Conservation (phyloP, 2,888 invertebrate genomes). For the Latheticus oryzae region DNA sequence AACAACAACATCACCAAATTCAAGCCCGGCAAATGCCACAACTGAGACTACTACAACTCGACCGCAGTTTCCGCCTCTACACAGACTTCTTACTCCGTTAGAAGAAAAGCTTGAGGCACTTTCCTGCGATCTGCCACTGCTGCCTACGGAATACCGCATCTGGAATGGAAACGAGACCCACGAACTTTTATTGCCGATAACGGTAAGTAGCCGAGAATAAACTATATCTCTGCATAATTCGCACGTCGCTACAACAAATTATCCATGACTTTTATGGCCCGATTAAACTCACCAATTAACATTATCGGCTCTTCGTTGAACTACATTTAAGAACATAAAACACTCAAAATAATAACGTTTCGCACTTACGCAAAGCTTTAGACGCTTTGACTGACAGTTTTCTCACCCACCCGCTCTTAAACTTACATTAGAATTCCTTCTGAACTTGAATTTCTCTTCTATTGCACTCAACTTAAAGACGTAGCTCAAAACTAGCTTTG, state of each 20-base stretch:
- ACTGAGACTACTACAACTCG: conserved; percentile 18
- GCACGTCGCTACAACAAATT: conserved; percentile 29
- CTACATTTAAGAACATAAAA: no score
- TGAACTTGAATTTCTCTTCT: no score
- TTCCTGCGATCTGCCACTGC: conserved; percentile 75
- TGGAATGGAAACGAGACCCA: conserved; percentile 81
- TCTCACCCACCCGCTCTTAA: no score
- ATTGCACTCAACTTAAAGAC: no score
- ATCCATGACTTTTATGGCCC: conserved; percentile 10
- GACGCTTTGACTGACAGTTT: no score
- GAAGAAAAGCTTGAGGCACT: conserved; percentile 74
- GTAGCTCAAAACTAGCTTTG: no score
- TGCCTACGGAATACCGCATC: conserved; percentile 74
- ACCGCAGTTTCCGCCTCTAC: conserved; percentile 19
- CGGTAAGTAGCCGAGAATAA: conserved; percentile 67
- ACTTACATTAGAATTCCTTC: no score
- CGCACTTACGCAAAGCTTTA: no score
- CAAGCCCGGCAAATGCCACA: conserved; percentile 16
- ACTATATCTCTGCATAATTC: conserved; percentile 17
- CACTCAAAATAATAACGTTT: no score
- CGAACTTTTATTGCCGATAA: conserved; percentile 74
- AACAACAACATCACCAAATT: conserved; percentile 21
- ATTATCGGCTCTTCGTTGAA: no score
- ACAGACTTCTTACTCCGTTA: conserved; percentile 67
- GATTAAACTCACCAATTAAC: conserved; percentile 15